A percentile compares a stretch with the other conserved stretches of the same genome.
These are phyloP conservation scores for Chiloscyllium plagiosum DNA, from an alignment of 2,113 vertebrate genomes.

Conservation along the genomic window DNA sequence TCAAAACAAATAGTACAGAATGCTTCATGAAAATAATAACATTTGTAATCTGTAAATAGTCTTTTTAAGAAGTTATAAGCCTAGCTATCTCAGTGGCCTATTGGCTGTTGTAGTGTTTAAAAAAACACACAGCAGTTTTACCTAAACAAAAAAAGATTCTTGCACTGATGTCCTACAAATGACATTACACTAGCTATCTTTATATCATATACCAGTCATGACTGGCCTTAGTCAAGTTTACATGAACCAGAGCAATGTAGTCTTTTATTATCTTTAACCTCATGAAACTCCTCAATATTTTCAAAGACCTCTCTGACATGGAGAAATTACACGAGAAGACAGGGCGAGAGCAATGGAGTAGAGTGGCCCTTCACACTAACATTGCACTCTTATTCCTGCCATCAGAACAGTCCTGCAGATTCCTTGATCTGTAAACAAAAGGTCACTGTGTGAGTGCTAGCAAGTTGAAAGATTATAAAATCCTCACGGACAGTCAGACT, in stretches of 20 bases:
- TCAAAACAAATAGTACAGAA: not conserved
- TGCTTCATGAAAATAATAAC: constrained; percentile 12
- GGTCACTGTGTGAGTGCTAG: not conserved
- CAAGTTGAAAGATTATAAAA: not conserved
- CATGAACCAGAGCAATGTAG: not conserved
- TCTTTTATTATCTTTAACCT: not conserved
- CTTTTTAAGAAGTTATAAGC: not conserved
- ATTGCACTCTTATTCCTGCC: not conserved
- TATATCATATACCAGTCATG: not conserved
- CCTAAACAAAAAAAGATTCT: not conserved
- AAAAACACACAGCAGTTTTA: not conserved
- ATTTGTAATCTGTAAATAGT: not conserved
- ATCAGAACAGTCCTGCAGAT: not conserved
- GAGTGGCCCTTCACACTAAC: not conserved
- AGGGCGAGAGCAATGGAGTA: not conserved
- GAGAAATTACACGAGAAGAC: not conserved
- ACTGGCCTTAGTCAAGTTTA: not conserved
- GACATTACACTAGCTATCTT: not conserved
- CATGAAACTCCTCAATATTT: not conserved
- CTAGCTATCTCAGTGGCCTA: not conserved
- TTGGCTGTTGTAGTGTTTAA: not conserved
- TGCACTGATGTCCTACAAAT: not conserved
- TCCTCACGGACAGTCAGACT: not conserved
- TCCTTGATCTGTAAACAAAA: not conserved
- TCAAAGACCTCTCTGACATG: not conserved